These are phyloP conservation scores for Lophochroa leadbeateri DNA, from an alignment of 2,113 vertebrate species.

Conservation along the genomic window DNA sequence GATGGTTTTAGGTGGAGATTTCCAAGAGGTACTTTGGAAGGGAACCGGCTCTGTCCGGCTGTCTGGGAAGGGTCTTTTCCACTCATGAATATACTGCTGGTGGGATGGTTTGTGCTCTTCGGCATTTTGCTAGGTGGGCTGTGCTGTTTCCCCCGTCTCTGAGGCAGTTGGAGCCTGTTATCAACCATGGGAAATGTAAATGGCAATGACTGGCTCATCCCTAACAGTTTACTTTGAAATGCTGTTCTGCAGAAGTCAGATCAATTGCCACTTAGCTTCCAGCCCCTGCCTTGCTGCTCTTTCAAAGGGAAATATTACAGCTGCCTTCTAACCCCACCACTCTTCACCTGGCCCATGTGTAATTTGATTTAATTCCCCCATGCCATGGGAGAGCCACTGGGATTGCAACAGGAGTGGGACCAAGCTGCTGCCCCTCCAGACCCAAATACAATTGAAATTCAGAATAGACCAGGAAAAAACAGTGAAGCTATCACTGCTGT, in stretches of 20 bases:
- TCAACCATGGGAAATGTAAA: neutral
- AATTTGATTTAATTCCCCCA: neutral
- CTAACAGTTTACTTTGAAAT: neutral
- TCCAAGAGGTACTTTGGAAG: neutral
- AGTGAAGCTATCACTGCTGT: neutral
- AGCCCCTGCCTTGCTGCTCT: neutral
- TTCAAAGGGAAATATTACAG: neutral
- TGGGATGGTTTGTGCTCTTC: neutral
- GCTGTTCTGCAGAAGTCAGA: neutral
- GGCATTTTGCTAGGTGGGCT: rapidly evolving
- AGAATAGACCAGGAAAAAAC: neutral
- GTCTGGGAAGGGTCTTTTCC: neutral
- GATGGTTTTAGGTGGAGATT: neutral
- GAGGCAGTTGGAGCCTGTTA: neutral
- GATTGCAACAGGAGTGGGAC: neutral
- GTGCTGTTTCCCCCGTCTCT: neutral
- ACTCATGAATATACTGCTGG: neutral
- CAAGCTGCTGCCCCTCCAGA: neutral
- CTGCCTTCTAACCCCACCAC: neutral
- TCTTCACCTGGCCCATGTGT: neutral
- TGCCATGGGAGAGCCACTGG: neutral
- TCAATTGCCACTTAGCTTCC: neutral
- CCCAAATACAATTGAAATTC: neutral
- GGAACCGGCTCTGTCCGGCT: neutral
- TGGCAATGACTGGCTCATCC: neutral